Base-by-base conservation (phyloP, 2,113 vertebrate genomes). In the Alces alces region DNA sequence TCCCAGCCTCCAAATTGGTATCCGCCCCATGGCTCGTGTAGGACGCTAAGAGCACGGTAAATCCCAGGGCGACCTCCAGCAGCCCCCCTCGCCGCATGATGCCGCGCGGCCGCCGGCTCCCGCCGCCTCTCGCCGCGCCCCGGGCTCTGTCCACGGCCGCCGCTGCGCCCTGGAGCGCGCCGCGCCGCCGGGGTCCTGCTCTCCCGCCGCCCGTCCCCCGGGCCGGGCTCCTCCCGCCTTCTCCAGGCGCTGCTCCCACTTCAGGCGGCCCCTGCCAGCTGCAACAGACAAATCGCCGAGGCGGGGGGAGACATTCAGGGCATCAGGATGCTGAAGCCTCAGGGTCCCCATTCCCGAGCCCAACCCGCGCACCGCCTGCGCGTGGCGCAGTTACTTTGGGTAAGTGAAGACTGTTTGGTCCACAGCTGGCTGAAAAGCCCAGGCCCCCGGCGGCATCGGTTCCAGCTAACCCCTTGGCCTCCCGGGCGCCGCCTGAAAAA, bases 21-120 rank as follows among this genome's bases (percentile, higher is more conserved):
- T 98, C 98, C 55, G 99, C 93, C 98, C 97, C 98, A 88, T 98
- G 91, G 97, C 98, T 98, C 87, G 98, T 95, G 95, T 98, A 98
- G 95, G 99, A 98, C 97, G 98, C 98, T 97, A 99, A 97, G 93
- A 99, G 97, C 96, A 99, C 98, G 95, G 98, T 97, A 98, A 99
- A 99, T 98, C 99, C 99, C 98, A 99, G 98, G 96, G 98, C 98
- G 98, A 99, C 91, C 98, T 99, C 98, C 99, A 99, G 98, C 99
- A 99, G 98, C 98, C 98, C 97, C 97, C 96, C 97, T 84, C 85
- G 95, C 96, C 97, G 97, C 98, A 97, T 97, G 93, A 96, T 97
- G 97, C 98, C 98, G 97, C 96, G 98, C 99, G 99, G 98, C 98
- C 98, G 98, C 92, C 96, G 95, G 79, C 96, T 83, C 88, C 79